Percentiles rank a stretch among this genome's conserved stretches.
Conservation (phyloP, 2,888 invertebrate genomes). For the Tetragnatha montana region DNA sequence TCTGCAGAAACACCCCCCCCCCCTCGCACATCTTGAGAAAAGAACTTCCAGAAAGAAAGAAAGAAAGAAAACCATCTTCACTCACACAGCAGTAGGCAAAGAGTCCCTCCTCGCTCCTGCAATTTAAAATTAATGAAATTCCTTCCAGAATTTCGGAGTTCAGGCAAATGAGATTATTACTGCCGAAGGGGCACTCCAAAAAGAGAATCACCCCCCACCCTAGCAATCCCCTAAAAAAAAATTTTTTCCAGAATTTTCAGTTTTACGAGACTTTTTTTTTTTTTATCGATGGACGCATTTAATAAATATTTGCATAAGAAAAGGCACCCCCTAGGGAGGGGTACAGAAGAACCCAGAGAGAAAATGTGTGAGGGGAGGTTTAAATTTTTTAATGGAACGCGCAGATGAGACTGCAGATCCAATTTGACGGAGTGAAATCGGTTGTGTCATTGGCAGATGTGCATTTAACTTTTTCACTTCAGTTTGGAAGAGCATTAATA, state of each 20-base stretch:
- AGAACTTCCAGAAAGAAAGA: neutral
- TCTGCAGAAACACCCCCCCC: too few species aligned
- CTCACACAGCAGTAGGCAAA: neutral
- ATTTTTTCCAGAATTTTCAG: conserved; percentile 16
- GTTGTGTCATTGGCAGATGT: neutral
- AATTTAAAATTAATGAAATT: conserved; percentile 68
- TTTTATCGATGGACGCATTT: conserved; percentile 28
- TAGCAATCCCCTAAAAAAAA: neutral
- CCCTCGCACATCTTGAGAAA: neutral
- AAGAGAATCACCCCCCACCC: conserved; percentile 6
- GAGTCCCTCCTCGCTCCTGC: conserved; percentile 22
- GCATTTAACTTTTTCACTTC: neutral
- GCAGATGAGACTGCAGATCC: neutral
- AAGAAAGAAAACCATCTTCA: neutral
- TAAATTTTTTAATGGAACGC: neutral
- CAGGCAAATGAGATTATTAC: conserved; percentile 61
- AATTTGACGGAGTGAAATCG: neutral
- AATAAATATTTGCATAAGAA: conserved; percentile 57
- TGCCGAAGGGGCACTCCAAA: neutral
- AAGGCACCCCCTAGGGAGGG: neutral
- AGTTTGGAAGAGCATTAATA: neutral
- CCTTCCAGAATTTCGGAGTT: conserved; percentile 35
- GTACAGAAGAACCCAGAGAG: neutral
- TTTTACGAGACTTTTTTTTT: conserved; percentile 2
- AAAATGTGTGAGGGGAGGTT: neutral